Evolutionary conservation across 2,888 invertebrate species (phyloP), one percentile per base, ranked within the genome.

Genomic region (Caenorhabditis sp.): DNA sequence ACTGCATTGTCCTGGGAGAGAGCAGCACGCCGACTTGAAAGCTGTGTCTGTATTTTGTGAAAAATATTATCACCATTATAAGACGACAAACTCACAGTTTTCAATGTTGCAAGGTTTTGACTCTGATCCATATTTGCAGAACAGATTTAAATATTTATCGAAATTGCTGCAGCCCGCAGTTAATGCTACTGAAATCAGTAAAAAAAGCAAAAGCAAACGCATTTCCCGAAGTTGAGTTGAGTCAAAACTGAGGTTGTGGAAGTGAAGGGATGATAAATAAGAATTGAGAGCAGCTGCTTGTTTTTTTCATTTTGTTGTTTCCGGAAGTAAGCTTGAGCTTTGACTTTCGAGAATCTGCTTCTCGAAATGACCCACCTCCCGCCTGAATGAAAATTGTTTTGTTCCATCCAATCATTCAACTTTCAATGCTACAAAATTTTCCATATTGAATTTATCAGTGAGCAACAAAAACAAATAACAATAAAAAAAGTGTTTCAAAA

Each of bases 71-170:
- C n/a, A n/a, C n/a, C n/a, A n/a, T n/a, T n/a, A n/a, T n/a, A n/a
- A n/a, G n/a, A n/a, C n/a, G n/a, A n/a, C n/a, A n/a, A n/a, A 60
- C 81, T 65, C 20, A 81, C 81, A 65, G 20, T 69, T 44, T 11
- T 65, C 61, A 20, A 77, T 50, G 24, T 83, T 80, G 58, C 88
- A 88, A 8, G 86, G 82, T 35, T 64, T 47, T 0, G 28, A 44
- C 71, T 88, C 86, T 3, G 58, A 24, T 15, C 81, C 86, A 44
- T 85, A 87, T n/a, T 76, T 82, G 61, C 88, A 88, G 80, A 82
- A 86, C 50, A 85, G 53, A 18, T 83, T 72, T 47, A 82, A 68
- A 56, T 85, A 68, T 44, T 83, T 85, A 44, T 87, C 84, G 50
- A 85, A 86, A 22, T 82, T 83, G 9, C 24, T 32, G 61, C 86